Base-by-base conservation (phyloP, 2,888 invertebrate species). In the Drosophila birchii region DNA sequence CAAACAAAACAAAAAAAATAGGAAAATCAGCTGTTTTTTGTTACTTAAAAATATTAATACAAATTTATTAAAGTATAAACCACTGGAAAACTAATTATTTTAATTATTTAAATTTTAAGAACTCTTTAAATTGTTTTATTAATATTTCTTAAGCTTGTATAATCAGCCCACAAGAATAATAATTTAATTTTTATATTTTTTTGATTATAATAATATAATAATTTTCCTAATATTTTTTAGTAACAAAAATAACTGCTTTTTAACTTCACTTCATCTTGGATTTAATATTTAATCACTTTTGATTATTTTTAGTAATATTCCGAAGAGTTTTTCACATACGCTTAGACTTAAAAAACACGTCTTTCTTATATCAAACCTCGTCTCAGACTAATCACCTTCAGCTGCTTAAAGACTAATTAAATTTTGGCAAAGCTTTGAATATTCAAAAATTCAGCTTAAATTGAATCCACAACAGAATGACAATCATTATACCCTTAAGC, bases 381-480 rank as follows among this genome's bases (percentile, higher is more conserved):
- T 0, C 4, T 5, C 5, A 51, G 34, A 51, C 51, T 51, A 51
- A 51, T 20, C 34, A 51, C 18, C 5, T 34, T 8, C 20, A 34
- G 49, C 32, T 20, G 18, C 14, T 51, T 49, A 9, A 20, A 51
- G 18, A 18, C 20, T 51, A 20, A 20, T 34, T 51, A 34, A 51
- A 34, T 34, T 32, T 51, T 34, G 9, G 34, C 34, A 34, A 23
- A 51, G 34, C 51, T 34, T 36, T 51, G 51, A 20, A 36, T 51
- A 51, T 36, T 36, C 11, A 51, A 51, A 51, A 51, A 6, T 20
- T 5, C 1, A 34, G 20, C 20, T 36, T 16, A 6, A 16, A 5
- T 5, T 16, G 5, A 51, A 51, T 2, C 9, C 34, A 34, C 14
- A 18, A 12, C 14, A 14, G 7, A 32, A 12, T 9, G 5, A n/a